Percentiles rank a stretch among this genome's conserved stretches.
These are phyloP conservation scores for Electrona antarctica DNA, from an alignment of 2,113 vertebrate genomes.

Conservation along the genomic window DNA sequence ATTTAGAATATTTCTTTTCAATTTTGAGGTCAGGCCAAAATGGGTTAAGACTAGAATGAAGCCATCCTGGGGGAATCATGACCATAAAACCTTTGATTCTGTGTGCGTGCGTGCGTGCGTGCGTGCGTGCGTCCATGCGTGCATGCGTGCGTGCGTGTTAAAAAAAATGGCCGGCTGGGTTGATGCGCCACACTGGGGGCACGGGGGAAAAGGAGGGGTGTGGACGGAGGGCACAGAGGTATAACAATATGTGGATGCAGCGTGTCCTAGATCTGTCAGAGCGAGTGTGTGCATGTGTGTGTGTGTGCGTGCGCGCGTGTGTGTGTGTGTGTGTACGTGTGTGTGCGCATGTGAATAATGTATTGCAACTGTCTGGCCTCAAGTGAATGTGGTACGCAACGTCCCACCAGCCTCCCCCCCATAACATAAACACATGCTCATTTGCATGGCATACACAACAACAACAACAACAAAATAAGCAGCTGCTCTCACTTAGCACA, in stretches of 20 bases:
- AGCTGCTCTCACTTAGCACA: neutral
- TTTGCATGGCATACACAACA: too few species aligned
- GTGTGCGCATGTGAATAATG: conserved; percentile 34
- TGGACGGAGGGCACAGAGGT: neutral
- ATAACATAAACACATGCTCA: neutral
- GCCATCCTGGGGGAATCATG: too few species aligned
- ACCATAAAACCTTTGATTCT: too few species aligned
- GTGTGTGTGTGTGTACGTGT: neutral
- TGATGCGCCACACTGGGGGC: neutral
- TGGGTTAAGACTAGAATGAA: too few species aligned
- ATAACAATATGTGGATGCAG: neutral
- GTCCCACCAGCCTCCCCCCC: neutral
- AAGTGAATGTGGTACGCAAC: conserved; percentile 1
- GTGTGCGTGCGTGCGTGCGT: too few species aligned
- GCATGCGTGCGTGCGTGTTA: neutral
- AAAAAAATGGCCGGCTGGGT: neutral
- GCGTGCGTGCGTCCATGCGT: too few species aligned
- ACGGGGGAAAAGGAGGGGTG: too few species aligned
- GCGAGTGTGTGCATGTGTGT: conserved; percentile 6
- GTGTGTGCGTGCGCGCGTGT: conserved; percentile 8
- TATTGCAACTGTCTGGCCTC: conserved; percentile 39
- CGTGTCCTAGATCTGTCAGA: conserved; percentile 15
- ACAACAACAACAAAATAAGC: neutral
- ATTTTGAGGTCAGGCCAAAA: too few species aligned
- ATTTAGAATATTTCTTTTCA: too few species aligned